These are phyloP conservation scores for Percina caprodes DNA, from an alignment of 2,113 vertebrate genomes.

Conservation along the genomic window DNA sequence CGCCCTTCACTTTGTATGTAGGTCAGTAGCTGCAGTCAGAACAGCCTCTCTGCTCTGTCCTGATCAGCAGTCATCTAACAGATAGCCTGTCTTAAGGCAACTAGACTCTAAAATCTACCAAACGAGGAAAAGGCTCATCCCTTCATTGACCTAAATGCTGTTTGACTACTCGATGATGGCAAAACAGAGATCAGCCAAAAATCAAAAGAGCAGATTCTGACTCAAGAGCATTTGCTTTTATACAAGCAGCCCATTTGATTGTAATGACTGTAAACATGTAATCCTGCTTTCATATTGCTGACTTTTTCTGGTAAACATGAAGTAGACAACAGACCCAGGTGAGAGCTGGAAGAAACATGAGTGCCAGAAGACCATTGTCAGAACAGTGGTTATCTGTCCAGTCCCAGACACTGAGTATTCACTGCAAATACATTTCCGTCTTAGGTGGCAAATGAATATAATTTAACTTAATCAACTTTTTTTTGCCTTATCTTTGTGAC, in stretches of 20 bases:
- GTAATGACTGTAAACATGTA: slow-evolving; percentile 16
- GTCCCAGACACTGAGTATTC: slow-evolving; percentile 1
- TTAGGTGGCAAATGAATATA: not conserved
- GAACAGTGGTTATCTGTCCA: slow-evolving; percentile 27
- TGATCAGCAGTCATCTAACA: slow-evolving; percentile 51
- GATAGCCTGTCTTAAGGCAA: slow-evolving; percentile 46
- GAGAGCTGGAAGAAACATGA: not conserved
- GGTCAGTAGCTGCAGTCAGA: slow-evolving; percentile 76
- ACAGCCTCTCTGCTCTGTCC: slow-evolving; percentile 48
- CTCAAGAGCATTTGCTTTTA: slow-evolving; percentile 4
- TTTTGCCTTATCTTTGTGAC: not conserved
- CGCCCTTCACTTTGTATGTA: slow-evolving; percentile 75
- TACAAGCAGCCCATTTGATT: slow-evolving; percentile 10
- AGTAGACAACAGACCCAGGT: not conserved
- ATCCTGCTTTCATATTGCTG: slow-evolving; percentile 35
- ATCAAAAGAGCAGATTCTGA: slow-evolving; percentile 9
- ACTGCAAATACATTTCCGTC: slow-evolving; percentile 5
- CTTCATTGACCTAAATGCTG: slow-evolving; percentile 36
- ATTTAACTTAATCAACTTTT: not conserved
- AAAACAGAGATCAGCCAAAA: slow-evolving; percentile 25
- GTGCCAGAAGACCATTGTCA: slow-evolving; percentile 4
- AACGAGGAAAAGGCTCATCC: slow-evolving; percentile 9
- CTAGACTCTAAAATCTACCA: slow-evolving; percentile 1
- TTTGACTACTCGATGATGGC: not conserved
- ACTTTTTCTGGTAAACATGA: slow-evolving; percentile 39